phyloP scores from a whole-genome alignment of 2,113 vertebrate species.

The Phalacrocorax brasilianus region DNA sequence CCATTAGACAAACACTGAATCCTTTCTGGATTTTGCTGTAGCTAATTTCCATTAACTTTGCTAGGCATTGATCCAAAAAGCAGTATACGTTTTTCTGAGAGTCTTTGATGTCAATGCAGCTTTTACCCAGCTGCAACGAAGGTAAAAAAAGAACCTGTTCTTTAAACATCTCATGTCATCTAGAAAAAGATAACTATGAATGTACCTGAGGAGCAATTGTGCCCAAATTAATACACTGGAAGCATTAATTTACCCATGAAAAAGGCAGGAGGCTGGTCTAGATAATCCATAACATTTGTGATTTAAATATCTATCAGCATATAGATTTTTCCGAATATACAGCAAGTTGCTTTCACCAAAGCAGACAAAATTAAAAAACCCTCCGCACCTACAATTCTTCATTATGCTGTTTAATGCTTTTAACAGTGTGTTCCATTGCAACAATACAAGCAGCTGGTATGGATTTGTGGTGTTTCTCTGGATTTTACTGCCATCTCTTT shows the following conservation, averaged over 20 bases:
- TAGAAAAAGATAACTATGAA: neutral
- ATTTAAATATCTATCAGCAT: neutral
- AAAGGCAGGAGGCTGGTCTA: neutral
- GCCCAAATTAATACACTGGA: neutral
- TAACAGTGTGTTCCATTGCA: neutral
- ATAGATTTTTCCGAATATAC: neutral
- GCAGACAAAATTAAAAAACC: neutral
- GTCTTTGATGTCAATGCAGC: neutral
- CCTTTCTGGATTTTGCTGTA: neutral
- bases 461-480: neutral
- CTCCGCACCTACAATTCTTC: neutral
- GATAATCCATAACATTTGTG: neutral
- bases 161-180: neutral
- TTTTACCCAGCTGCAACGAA: neutral
- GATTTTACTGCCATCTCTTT: neutral
- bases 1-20: neutral
- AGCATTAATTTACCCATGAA: neutral
- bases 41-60: slow-evolving; percentile 31
- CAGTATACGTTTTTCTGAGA: neutral
- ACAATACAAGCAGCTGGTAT: neutral
- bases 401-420: neutral
- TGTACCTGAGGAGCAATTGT: neutral
- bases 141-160: neutral
- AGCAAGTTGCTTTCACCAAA: neutral
- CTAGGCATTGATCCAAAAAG: slow-evolving; percentile 27